These are phyloP conservation scores for Perizoma flavofasciatum DNA, from an alignment of 2,888 invertebrate genomes.

Conservation along the genomic window DNA sequence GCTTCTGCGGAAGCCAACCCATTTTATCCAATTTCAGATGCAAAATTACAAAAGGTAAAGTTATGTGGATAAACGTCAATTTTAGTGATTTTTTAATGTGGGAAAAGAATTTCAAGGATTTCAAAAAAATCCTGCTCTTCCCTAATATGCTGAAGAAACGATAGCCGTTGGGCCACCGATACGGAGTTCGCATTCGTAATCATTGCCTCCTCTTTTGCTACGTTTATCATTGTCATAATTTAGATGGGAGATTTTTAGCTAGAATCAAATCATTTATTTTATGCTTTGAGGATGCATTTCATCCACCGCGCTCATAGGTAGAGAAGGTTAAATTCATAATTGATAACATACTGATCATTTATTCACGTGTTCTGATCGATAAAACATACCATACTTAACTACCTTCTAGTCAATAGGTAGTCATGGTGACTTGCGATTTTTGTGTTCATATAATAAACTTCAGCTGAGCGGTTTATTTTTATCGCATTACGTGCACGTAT, in stretches of 20 bases:
- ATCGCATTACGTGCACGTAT: not conserved
- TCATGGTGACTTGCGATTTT: not conserved
- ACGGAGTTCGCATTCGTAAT: too few species aligned
- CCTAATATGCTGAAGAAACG: too few species aligned
- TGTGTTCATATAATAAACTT: not conserved
- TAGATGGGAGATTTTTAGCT: too few species aligned
- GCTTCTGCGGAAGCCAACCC: slow-evolving; percentile 68
- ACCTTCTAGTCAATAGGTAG: not conserved
- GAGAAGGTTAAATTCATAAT: too few species aligned
- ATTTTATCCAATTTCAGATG: slow-evolving; percentile 27
- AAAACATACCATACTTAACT: not conserved
- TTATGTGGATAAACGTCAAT: slow-evolving; percentile 32
- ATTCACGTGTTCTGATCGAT: not conserved
- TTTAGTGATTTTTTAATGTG: slow-evolving; percentile 43
- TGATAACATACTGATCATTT: too few species aligned
- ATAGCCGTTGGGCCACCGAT: too few species aligned
- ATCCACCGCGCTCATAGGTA: too few species aligned
- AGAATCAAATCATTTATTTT: too few species aligned
- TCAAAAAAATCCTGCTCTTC: slow-evolving; percentile 1
- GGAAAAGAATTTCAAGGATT: slow-evolving; percentile 41
- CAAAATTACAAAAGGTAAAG: slow-evolving; percentile 8
- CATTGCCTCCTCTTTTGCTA: too few species aligned
- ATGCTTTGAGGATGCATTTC: too few species aligned
- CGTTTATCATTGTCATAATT: too few species aligned
- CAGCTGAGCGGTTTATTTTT: not conserved